phyloP scores from a whole-genome alignment of 2,113 vertebrate genomes.

The Leptosomus discolor region DNA sequence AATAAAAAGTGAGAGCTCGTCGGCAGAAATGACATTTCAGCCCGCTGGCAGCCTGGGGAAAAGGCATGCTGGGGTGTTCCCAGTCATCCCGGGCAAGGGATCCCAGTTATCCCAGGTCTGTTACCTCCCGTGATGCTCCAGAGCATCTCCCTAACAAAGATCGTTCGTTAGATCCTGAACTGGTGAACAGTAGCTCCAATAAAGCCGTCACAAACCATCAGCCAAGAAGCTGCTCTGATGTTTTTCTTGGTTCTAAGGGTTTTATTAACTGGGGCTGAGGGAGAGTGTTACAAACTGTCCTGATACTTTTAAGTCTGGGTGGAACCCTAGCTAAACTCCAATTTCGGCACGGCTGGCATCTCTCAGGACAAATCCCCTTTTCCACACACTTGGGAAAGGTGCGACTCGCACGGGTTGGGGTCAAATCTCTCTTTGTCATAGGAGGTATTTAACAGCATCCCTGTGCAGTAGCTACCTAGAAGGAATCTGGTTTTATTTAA shows the following conservation, averaged over 20 bases:
- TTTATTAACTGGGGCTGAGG: background rate
- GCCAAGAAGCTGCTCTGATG: background rate
- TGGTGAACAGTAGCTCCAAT: background rate
- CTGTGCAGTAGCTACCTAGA: rapidly evolving
- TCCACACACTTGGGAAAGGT: background rate
- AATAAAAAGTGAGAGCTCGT: background rate
- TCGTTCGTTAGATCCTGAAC: background rate
- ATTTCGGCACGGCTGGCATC: rapidly evolving
- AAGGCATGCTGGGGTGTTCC: background rate
- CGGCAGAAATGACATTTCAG: background rate
- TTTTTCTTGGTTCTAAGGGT: background rate
- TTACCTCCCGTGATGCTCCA: background rate
- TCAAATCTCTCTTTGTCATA: background rate
- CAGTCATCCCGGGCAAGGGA: background rate
- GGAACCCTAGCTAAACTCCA: background rate
- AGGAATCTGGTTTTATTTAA: background rate
- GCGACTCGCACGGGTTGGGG: background rate
- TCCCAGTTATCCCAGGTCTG: background rate
- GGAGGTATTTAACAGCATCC: background rate
- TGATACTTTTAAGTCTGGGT: background rate
- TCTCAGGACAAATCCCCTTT: background rate
- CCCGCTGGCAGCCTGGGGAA: background rate
- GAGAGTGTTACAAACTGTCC: background rate
- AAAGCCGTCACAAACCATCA: background rate
- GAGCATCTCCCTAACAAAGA: background rate